These are phyloP conservation scores for Cecropterus lyciades DNA, from an alignment of 1,140 invertebrate species.

Conservation along the genomic window DNA sequence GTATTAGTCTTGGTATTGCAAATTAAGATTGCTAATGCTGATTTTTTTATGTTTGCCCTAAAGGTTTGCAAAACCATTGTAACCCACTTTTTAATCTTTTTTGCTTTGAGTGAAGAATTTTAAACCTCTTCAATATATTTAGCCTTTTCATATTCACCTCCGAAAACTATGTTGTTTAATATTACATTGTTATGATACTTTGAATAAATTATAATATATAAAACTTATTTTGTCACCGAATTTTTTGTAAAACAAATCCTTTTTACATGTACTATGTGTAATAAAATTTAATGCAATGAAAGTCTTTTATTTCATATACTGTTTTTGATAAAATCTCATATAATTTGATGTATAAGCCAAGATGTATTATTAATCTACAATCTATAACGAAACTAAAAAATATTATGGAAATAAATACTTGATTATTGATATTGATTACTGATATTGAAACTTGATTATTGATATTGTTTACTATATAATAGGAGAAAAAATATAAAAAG, in stretches of 20 bases:
- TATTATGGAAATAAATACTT: not conserved
- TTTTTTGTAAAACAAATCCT: constrained; percentile 44
- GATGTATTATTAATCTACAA: no score
- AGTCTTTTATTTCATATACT: constrained; percentile 4
- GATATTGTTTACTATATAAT: no score
- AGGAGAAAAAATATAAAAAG: no score
- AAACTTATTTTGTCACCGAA: constrained; percentile 44
- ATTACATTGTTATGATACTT: constrained; percentile 20
- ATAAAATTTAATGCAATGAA: constrained; percentile 21
- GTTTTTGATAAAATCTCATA: no score
- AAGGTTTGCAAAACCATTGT: not conserved
- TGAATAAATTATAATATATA: constrained; percentile 21
- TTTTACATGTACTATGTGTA: constrained; percentile 48
- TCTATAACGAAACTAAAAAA: no score
- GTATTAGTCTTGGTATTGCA: no score
- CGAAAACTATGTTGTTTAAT: not conserved
- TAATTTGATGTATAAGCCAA: not conserved
- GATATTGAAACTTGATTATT: no score
- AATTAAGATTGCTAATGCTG: no score
- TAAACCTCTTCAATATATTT: constrained; percentile 4
- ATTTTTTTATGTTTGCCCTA: not conserved
- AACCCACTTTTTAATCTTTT: not conserved
- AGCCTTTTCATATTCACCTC: constrained; percentile 4
- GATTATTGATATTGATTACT: no score
- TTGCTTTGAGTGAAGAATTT: constrained; percentile 15